Evolutionary conservation across 2,113 vertebrate species (phyloP).

Genomic region (Pterocles orientalis): DNA sequence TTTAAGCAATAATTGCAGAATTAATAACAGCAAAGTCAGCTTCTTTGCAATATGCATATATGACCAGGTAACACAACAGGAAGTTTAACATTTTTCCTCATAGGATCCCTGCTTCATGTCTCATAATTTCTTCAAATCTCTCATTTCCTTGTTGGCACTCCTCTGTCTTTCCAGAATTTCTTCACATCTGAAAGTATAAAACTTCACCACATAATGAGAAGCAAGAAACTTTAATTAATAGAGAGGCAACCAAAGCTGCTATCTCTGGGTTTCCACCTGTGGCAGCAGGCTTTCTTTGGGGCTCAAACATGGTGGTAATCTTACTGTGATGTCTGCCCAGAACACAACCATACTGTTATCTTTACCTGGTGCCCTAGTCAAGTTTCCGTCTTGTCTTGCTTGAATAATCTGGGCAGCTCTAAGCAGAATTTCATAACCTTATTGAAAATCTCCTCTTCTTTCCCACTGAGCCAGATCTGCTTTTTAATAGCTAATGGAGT

Average conservation of each 20-base stretch:
- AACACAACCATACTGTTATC: background rate
- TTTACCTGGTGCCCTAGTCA: background rate
- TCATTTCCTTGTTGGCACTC: background rate
- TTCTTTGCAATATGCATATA: background rate
- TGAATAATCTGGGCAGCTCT: background rate
- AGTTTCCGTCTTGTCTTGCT: background rate
- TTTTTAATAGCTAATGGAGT: background rate
- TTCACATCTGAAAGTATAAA: background rate
- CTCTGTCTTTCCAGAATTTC: background rate
- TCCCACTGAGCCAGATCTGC: rapidly evolving
- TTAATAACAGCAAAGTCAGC: background rate
- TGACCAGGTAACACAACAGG: background rate
- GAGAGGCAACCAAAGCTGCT: background rate
- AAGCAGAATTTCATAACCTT: background rate
- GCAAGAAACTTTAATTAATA: background rate
- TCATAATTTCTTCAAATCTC: background rate
- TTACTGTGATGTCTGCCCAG: rapidly evolving
- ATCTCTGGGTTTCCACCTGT: background rate
- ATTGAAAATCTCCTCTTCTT: background rate
- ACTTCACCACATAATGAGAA: rapidly evolving
- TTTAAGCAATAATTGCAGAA: background rate
- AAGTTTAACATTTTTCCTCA: background rate
- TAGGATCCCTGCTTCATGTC: background rate
- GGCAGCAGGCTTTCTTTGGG: background rate
- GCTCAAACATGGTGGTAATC: background rate